Conservation (phyloP, 2,888 invertebrate genomes). For the Eubasilissa splendida region DNA sequence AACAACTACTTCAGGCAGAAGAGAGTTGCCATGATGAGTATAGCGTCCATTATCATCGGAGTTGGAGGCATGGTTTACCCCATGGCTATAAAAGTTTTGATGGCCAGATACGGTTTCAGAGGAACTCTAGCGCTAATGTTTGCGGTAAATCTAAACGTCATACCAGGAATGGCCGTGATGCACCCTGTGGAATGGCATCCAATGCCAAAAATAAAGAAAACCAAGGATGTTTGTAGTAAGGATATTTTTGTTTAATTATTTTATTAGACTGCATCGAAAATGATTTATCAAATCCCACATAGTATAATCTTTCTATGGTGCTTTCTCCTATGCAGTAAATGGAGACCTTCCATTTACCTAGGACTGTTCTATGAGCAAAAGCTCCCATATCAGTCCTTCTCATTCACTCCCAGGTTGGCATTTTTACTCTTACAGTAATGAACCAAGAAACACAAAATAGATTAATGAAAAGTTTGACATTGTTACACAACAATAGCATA, state of each 20-base stretch:
- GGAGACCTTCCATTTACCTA: too few species aligned
- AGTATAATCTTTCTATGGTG: too few species aligned
- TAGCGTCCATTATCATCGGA: constrained; percentile 81
- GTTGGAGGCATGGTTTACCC: constrained; percentile 80
- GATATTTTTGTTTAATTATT: not conserved
- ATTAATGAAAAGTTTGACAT: too few species aligned
- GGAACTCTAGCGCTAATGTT: constrained; percentile 80
- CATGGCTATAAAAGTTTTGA: constrained; percentile 74
- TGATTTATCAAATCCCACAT: not conserved
- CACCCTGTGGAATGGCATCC: constrained; percentile 84
- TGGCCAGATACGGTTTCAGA: constrained; percentile 78
- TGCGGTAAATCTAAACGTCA: constrained; percentile 77
- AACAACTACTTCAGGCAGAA: constrained; percentile 82
- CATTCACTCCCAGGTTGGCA: too few species aligned
- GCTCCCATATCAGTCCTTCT: too few species aligned
- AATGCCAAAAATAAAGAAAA: constrained; percentile 60
- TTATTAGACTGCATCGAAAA: not conserved
- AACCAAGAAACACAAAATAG: too few species aligned
- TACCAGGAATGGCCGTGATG: constrained; percentile 81
- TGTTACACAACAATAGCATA: too few species aligned
- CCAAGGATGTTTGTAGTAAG: not conserved
- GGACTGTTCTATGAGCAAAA: too few species aligned
- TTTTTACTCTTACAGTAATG: too few species aligned
- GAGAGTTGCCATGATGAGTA: constrained; percentile 82
- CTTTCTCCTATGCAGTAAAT: too few species aligned